These are phyloP conservation scores for Amblyjoppa fuscipennis DNA, from an alignment of 2,888 invertebrate genomes.

Conservation along the genomic window DNA sequence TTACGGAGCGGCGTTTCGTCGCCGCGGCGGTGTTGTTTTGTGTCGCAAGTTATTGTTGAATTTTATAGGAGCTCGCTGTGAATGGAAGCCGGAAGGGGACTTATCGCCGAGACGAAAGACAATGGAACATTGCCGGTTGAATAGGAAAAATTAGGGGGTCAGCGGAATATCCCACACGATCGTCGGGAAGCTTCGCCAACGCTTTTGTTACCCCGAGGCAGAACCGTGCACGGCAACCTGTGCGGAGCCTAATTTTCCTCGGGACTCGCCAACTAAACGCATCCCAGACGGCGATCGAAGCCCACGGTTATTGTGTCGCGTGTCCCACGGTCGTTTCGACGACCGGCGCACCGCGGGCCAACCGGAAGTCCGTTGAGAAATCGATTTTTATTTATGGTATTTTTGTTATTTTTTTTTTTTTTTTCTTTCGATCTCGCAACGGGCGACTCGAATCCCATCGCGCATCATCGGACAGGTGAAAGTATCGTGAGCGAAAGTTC, in stretches of 20 bases:
- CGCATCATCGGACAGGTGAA: neutral
- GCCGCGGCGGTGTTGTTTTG: slow-evolving; percentile 7
- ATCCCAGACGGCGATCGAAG: slow-evolving; percentile 24
- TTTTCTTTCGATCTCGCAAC: neutral
- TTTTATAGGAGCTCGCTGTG: slow-evolving; percentile 47
- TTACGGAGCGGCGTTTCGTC: slow-evolving; percentile 26
- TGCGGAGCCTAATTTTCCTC: slow-evolving; percentile 58
- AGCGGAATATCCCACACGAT: slow-evolving; percentile 64
- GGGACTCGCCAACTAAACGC: slow-evolving; percentile 11
- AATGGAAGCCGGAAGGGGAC: slow-evolving; percentile 65
- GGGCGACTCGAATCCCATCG: neutral
- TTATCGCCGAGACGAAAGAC: slow-evolving; percentile 50
- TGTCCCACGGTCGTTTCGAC: slow-evolving; percentile 55
- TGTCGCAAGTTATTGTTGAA: slow-evolving; percentile 51
- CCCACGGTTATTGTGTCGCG: slow-evolving; percentile 51
- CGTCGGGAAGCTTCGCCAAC: slow-evolving; percentile 59
- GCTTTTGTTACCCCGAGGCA: slow-evolving; percentile 31
- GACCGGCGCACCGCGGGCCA: neutral
- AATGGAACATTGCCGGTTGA: slow-evolving; percentile 41
- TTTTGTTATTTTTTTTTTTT: neutral
- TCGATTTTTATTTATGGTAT: neutral
- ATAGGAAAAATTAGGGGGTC: slow-evolving; percentile 59
- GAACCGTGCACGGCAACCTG: slow-evolving; percentile 2
- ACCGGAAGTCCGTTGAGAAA: slow-evolving; percentile 39
- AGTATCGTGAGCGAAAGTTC: too few relatives aligned